Base-by-base conservation (phyloP, 2,797 vertebrate species). In the Vespertilio murinus region DNA sequence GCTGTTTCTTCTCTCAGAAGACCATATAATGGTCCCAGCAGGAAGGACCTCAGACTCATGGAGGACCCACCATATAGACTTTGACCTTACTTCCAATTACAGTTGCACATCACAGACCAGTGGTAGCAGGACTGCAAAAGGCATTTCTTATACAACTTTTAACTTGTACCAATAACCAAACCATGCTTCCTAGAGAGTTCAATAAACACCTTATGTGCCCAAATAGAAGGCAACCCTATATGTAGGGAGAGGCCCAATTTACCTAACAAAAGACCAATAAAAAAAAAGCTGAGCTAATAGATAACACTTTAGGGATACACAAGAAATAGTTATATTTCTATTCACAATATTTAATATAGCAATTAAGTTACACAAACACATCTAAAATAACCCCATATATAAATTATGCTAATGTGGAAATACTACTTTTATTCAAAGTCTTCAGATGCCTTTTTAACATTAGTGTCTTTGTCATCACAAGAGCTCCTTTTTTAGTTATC, bases 1-100 rank as follows among this genome's bases (percentile, higher is more conserved):
- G 42, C 30, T 35, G 78, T 85, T 25, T 89, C 47, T 89, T 89
- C 45, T 89, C n/a, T 89, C 25, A 33, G 45, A 71, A 95, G 84
- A 52, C 56, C 52, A 92, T 61, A 45, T 52, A 33, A 88, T 77
- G 33, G 4, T 6, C 84, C 64, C 40, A 90, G 9, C 4, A 35
- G 18, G n/a, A 73, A 38, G 23, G 22, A 2, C 6, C 20, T 78
- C 20, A n/a, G 33, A 35, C 87, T 64, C 35, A 56, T 23, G 47
- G 45, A 75, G 65, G 30, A 28, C 28, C 33, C 65, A 30, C 6
- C 30, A 52, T 70, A 17, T 25, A 83, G n/a, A 67, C 13, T 22
- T 75, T 54, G 67, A 69, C 42, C 33, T 71, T 79, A n/a, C 70
- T 67, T 92, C 56, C 23, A 90, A 17, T 56, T 54, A 47, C 18